phyloP scores from a whole-genome alignment of 2,888 invertebrate genomes.

The Catonia carolina region DNA sequence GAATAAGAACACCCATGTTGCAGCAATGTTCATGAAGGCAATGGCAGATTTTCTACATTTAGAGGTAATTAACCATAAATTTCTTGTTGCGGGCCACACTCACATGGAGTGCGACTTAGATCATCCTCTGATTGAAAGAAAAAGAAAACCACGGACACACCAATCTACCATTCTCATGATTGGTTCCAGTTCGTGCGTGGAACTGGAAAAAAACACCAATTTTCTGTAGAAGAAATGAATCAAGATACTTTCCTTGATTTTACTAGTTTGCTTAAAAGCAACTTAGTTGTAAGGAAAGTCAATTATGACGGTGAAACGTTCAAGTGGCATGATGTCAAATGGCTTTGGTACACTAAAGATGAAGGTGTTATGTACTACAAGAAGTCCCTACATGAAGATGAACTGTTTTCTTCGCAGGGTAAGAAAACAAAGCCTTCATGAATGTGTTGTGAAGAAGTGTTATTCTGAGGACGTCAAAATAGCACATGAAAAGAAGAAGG shows the following conservation, averaged over 20 bases:
- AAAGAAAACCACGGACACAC: neutral
- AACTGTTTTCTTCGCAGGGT: too few species aligned
- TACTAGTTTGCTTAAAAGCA: slow-evolving; percentile 13
- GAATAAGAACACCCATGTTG: slow-evolving; percentile 33
- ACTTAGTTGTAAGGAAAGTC: slow-evolving; percentile 3
- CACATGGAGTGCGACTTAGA: slow-evolving; percentile 32
- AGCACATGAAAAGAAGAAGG: slow-evolving; percentile 10
- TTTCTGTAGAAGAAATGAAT: slow-evolving; percentile 25
- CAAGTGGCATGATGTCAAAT: neutral
- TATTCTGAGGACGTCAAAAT: slow-evolving; percentile 1
- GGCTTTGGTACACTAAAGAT: neutral
- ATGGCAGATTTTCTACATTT: slow-evolving; percentile 24
- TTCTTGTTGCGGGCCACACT: too few species aligned
- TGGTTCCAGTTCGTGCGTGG: neutral
- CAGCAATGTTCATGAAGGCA: slow-evolving; percentile 30
- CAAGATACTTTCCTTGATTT: slow-evolving; percentile 28
- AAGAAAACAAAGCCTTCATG: too few species aligned
- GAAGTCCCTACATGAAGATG: neutral
- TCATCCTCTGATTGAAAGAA: slow-evolving; percentile 25
- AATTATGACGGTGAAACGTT: slow-evolving; percentile 3
- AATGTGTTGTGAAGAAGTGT: neutral
- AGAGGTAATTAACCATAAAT: slow-evolving; percentile 33
- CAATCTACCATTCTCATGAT: slow-evolving; percentile 8
- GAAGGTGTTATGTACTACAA: neutral
- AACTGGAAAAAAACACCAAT: neutral